Evolutionary conservation across 1,140 invertebrate species (phyloP).

Genomic region (Zaprionus inermis): DNA sequence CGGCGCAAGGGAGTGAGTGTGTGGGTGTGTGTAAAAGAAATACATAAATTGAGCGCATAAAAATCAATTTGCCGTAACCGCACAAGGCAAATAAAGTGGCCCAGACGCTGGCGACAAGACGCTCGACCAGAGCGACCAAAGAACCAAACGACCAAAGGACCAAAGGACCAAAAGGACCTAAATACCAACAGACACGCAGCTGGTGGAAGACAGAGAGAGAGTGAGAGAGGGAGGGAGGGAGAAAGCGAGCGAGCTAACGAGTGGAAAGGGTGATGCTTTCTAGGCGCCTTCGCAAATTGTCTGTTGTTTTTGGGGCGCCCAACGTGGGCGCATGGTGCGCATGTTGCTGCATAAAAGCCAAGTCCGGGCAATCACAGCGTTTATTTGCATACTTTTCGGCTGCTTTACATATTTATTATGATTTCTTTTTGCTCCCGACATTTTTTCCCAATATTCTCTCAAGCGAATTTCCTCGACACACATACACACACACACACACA

Average conservation of each 20-base stretch:
- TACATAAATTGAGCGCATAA: constrained; percentile 76
- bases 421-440: constrained; percentile 26
- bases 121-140: constrained; percentile 13
- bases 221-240: neutral
- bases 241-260: neutral
- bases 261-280: neutral
- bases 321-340: constrained; percentile 33
- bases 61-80: constrained; percentile 80
- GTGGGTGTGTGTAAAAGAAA: constrained; percentile 42
- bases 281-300: constrained; percentile 31
- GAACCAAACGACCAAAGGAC: constrained; percentile 12
- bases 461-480: constrained; percentile 6
- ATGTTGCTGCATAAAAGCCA: constrained; percentile 65
- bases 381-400: constrained; percentile 73
- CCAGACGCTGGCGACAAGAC: constrained; percentile 25
- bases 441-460: constrained; percentile 12
- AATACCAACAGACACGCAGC: constrained; percentile 23
- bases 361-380: constrained; percentile 53
- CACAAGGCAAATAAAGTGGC: constrained; percentile 65
- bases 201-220: neutral
- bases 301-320: constrained; percentile 9
- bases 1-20: neutral
- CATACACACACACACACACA: neutral
- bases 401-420: constrained; percentile 64
- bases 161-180: constrained; percentile 10